Base-by-base conservation (phyloP, 2,888 invertebrate species). In the Laspeyria flexula region DNA sequence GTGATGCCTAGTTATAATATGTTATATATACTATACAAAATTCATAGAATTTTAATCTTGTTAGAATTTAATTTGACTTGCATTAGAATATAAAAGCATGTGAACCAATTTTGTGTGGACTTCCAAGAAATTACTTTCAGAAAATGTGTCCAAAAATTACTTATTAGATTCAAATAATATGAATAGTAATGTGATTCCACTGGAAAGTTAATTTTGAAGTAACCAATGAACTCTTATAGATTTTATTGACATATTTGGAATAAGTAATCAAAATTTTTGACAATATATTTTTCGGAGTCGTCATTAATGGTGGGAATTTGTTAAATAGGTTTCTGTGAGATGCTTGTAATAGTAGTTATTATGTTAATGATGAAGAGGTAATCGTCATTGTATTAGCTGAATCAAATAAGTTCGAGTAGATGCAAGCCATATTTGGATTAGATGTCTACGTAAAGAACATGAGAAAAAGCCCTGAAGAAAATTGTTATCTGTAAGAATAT, bases 81-180 rank as follows among this genome's bases (percentile, higher is more conserved):
- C 13, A 35, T 55, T 55, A 41, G 42, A 55, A 67, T 45, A 40
- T 23, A 43, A 58, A 60, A 15, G 29, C 29, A 42, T 64, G 60
- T 64, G 69, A 57, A 60, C 57, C 39, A 55, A 46, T 48, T 60
- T 43, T 40, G 34, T 56, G 35, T 38, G 13, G 13, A 49, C 45
- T 43, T 52, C 23, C 43, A 42, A 31, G 27, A 18, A 16, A 33
- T 46, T 38, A 16, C 12, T 40, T 51, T 43, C 12, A n/a, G n/a
- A n/a, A n/a, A n/a, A n/a, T n/a, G n/a, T n/a, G n/a, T n/a, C n/a
- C n/a, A n/a, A n/a, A n/a, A n/a, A n/a, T n/a, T n/a, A n/a, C n/a
- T n/a, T n/a, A 38, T 47, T 47, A 34, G 23, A 51, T 50, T 46
- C 16, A 39, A 48, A 46, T 50, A 30, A 29, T 29, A 39, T 46